These are phyloP conservation scores for Acromyrmex charruanus DNA, from an alignment of 1,140 invertebrate genomes.

Conservation along the genomic window DNA sequence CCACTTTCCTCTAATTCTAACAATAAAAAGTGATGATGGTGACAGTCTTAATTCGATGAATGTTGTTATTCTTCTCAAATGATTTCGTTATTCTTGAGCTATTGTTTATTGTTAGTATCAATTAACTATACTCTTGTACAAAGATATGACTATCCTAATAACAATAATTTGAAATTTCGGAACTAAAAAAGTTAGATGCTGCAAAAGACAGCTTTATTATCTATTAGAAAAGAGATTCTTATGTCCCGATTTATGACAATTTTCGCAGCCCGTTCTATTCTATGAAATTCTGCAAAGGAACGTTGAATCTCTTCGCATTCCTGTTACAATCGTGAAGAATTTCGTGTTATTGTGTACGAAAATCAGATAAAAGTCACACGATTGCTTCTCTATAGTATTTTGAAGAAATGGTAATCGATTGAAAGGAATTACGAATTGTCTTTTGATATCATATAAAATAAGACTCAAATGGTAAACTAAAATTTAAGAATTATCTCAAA, in stretches of 20 bases:
- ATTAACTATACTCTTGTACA: background rate
- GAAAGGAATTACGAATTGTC: background rate
- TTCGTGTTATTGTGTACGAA: conserved; percentile 44
- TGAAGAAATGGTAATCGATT: conserved; percentile 22
- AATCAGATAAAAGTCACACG: conserved; percentile 64
- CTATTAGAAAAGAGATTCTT: conserved; percentile 51
- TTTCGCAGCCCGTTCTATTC: conserved; percentile 31
- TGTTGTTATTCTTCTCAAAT: background rate
- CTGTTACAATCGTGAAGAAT: conserved; percentile 32
- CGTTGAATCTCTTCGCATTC: conserved; percentile 51
- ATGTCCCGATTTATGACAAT: conserved; percentile 62
- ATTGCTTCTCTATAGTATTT: conserved; percentile 40
- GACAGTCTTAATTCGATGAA: background rate
- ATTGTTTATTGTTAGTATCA: background rate
- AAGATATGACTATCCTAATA: background rate
- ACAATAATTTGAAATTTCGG: background rate
- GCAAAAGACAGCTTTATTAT: background rate
- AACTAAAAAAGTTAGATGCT: background rate
- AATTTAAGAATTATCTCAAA: too few relatives aligned
- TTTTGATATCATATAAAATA: too few relatives aligned
- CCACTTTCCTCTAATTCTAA: background rate
- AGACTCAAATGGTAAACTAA: too few relatives aligned
- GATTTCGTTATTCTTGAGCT: background rate
- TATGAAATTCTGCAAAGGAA: conserved; percentile 36
- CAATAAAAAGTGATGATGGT: background rate